These are phyloP conservation scores for Scolopax mira DNA, from an alignment of 2,113 vertebrate species.

Conservation along the genomic window DNA sequence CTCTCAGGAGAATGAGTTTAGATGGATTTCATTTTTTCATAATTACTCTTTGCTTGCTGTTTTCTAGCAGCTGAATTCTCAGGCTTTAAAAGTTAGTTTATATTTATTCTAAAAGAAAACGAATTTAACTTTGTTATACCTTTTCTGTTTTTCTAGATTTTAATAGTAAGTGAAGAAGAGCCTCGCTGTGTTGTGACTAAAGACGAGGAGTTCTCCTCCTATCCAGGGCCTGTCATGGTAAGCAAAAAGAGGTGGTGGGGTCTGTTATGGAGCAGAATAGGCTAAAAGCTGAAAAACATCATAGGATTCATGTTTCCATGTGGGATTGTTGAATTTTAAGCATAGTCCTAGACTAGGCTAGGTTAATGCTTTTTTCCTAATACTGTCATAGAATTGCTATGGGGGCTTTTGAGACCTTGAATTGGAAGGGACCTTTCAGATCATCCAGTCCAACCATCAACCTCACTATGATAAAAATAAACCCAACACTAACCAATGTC, in stretches of 20 bases:
- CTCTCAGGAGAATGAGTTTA: background rate
- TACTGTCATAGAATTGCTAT: background rate
- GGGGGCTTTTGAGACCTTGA: no score
- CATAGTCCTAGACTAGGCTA: background rate
- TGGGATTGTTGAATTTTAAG: background rate
- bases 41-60: background rate
- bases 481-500: no score
- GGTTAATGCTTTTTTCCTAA: background rate
- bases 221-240: constrained; percentile 78
- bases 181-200: constrained; percentile 17
- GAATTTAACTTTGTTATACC: background rate
- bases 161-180: constrained; percentile 43
- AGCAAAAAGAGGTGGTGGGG: background rate
- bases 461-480: no score
- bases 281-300: background rate
- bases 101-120: background rate
- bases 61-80: background rate
- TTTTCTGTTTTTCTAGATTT: constrained; percentile 50
- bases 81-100: background rate
- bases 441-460: no score
- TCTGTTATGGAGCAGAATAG: background rate
- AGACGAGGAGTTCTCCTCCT: constrained; percentile 67
- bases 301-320: background rate
- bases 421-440: no score
- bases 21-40: background rate